Conservation (phyloP, 2,113 vertebrate genomes). For the Actenoides hombroni region DNA sequence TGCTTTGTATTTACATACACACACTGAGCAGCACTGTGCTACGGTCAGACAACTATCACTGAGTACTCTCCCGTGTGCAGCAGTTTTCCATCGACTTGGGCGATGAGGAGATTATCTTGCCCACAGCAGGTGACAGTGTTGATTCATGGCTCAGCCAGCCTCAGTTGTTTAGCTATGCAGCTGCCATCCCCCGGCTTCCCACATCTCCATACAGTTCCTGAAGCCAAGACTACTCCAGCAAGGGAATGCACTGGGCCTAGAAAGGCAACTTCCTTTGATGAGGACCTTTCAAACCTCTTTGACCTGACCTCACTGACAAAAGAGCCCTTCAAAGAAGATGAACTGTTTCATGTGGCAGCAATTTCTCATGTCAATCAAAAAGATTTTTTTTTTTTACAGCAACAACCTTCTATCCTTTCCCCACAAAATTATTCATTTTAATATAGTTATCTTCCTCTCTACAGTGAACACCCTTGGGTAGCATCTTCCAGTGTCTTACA, state of each 20-base stretch:
- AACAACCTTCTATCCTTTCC: slow-evolving; percentile 52
- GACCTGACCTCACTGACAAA: slow-evolving; percentile 71
- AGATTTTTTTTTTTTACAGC: slow-evolving; percentile 54
- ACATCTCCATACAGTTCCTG: slow-evolving; percentile 53
- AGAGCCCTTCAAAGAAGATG: slow-evolving; percentile 70
- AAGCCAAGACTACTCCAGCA: slow-evolving; percentile 51
- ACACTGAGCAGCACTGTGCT: not conserved
- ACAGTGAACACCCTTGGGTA: slow-evolving; percentile 51
- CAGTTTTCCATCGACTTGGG: not conserved
- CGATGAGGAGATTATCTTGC: not conserved
- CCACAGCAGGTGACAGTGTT: slow-evolving; percentile 68
- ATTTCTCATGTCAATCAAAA: slow-evolving; percentile 72
- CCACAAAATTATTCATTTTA: slow-evolving; percentile 66
- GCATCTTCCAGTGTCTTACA: slow-evolving; percentile 47
- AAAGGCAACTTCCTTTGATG: slow-evolving; percentile 68
- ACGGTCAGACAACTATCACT: fast-evolving
- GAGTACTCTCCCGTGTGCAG: fast-evolving
- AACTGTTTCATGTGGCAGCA: slow-evolving; percentile 70
- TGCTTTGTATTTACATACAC: not conserved
- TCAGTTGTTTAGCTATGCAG: slow-evolving; percentile 53
- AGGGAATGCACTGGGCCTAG: slow-evolving; percentile 57
- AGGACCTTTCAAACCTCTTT: slow-evolving; percentile 71
- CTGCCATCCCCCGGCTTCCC: slow-evolving; percentile 35
- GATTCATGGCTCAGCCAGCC: slow-evolving; percentile 39
- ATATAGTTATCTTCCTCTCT: slow-evolving; percentile 39